phyloP scores from a whole-genome alignment of 2,888 invertebrate species.

The Crossocerus cetratus region DNA sequence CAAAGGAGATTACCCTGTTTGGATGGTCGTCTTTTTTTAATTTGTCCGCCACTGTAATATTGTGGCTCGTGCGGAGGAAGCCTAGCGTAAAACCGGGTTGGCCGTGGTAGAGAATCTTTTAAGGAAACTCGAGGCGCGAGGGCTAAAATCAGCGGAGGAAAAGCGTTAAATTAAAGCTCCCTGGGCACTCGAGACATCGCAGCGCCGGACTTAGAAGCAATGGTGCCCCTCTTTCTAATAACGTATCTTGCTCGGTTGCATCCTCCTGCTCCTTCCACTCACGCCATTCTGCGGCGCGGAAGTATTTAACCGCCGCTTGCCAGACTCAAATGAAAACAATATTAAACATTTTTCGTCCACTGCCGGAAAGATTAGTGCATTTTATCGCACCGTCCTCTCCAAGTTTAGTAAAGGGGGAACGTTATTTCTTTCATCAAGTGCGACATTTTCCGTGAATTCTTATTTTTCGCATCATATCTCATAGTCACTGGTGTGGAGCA shows the following conservation, averaged over 20 bases:
- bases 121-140: slow-evolving; percentile 53
- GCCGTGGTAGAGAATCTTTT: slow-evolving; percentile 54
- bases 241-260: slow-evolving; percentile 14
- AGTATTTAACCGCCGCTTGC: slow-evolving; percentile 7
- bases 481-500: neutral
- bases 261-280: neutral
- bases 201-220: slow-evolving; percentile 39
- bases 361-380: too few relatives aligned
- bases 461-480: neutral
- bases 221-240: slow-evolving; percentile 43
- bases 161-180: slow-evolving; percentile 53
- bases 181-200: slow-evolving; percentile 32
- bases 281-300: neutral
- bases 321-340: neutral
- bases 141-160: slow-evolving; percentile 50
- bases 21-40: slow-evolving; percentile 41
- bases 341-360: neutral
- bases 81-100: slow-evolving; percentile 47
- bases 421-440: too few relatives aligned
- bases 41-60: slow-evolving; percentile 53
- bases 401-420: too few relatives aligned
- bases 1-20: slow-evolving; percentile 47
- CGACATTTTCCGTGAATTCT: too few relatives aligned
- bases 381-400: too few relatives aligned
- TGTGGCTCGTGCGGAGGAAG: slow-evolving; percentile 41